A percentile compares a stretch with the other conserved stretches of the same genome.
phyloP scores from a whole-genome alignment of 1,140 invertebrate species.

The Bombus balteatus region DNA sequence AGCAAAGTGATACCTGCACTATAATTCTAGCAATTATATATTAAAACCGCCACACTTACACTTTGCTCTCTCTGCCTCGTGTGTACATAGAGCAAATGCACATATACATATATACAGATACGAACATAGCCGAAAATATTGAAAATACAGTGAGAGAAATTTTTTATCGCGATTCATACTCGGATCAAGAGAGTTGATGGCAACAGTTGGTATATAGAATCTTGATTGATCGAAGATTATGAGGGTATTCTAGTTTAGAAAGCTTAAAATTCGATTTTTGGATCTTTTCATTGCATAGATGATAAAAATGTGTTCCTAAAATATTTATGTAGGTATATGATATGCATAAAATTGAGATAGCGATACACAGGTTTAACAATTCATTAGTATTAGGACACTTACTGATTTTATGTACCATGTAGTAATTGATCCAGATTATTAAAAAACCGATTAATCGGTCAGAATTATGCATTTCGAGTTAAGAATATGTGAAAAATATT shows the following conservation, averaged over 20 bases:
- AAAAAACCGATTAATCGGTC: too few species aligned
- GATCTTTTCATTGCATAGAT: neutral
- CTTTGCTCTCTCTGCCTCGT: neutral
- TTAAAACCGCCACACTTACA: neutral
- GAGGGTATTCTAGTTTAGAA: neutral
- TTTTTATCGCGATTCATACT: conserved; percentile 11
- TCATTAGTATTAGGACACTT: too few species aligned
- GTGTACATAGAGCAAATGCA: conserved; percentile 20
- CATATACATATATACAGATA: neutral
- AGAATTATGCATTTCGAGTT: too few species aligned
- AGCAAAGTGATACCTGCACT: conserved; percentile 15
- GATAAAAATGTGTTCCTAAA: neutral
- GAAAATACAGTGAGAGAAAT: neutral
- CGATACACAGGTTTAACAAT: too few species aligned
- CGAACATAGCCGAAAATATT: neutral
- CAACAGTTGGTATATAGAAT: neutral
- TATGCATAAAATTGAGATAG: too few species aligned
- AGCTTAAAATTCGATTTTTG: neutral
- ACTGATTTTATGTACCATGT: too few species aligned
- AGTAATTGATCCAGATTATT: too few species aligned
- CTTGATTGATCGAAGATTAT: neutral
- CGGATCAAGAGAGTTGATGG: neutral
- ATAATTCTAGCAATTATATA: conserved; percentile 23
- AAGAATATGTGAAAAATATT: too few species aligned
- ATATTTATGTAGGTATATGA: neutral